Evolutionary conservation across 1,140 invertebrate genomes (phyloP).

Genomic region (Papilio aristodemus): DNA sequence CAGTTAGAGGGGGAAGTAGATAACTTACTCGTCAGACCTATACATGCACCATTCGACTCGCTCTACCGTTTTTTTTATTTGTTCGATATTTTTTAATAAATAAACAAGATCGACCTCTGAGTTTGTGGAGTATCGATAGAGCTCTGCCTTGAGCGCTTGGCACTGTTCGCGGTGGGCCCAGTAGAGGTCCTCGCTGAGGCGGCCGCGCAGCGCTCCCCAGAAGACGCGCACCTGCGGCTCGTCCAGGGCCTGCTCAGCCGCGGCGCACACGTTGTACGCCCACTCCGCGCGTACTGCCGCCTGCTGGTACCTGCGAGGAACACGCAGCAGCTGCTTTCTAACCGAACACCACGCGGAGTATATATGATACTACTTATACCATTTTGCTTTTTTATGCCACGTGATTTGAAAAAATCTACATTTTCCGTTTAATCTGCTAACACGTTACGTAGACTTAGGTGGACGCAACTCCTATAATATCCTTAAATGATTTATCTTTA

Average conservation of each 20-base stretch:
- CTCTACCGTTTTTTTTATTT: too few species aligned
- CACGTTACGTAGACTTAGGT: too few species aligned
- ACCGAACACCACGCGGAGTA: too few species aligned
- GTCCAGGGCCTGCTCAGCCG: slow-evolving; percentile 71
- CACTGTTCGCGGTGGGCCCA: slow-evolving; percentile 65
- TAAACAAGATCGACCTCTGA: slow-evolving; percentile 48
- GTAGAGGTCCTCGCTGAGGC: slow-evolving; percentile 70
- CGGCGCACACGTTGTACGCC: slow-evolving; percentile 77
- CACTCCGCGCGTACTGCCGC: slow-evolving; percentile 69
- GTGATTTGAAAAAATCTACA: too few species aligned
- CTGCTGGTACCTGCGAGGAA: slow-evolving; percentile 63
- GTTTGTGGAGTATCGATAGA: slow-evolving; percentile 51
- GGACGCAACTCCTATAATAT: too few species aligned
- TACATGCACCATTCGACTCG: too few species aligned
- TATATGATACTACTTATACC: too few species aligned
- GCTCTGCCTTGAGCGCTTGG: slow-evolving; percentile 50
- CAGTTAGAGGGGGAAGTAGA: too few species aligned
- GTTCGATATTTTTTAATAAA: background rate
- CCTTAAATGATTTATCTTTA: background rate
- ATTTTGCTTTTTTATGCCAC: too few species aligned
- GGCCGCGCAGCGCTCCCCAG: slow-evolving; percentile 69
- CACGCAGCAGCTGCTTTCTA: too few species aligned
- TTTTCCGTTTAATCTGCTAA: too few species aligned
- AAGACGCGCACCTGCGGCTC: slow-evolving; percentile 74
- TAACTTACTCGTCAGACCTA: too few species aligned